Percentiles rank a stretch among this genome's conserved stretches.
Evolutionary conservation across 2,113 vertebrate species (phyloP).

Genomic region (Colossoma macropomum): DNA sequence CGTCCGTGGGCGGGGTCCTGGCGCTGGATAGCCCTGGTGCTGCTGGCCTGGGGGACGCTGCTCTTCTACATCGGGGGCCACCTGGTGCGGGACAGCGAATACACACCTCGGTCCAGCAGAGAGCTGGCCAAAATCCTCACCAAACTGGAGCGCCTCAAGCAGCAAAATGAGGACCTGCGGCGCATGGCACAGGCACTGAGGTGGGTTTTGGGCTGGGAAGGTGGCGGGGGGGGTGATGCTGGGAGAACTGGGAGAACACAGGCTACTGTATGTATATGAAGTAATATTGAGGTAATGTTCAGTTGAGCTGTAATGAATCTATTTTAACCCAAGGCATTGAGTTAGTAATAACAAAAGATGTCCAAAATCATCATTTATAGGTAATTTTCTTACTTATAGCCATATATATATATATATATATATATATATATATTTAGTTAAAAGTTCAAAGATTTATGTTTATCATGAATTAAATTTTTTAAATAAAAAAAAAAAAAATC

Average conservation of each 20-base stretch:
- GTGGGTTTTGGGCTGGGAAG: slow-evolving; percentile 67
- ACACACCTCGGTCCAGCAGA: slow-evolving; percentile 93
- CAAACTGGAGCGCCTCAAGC: slow-evolving; percentile 96
- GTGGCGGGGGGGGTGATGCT: background rate
- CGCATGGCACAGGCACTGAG: slow-evolving; percentile 97
- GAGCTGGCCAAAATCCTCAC: slow-evolving; percentile 98
- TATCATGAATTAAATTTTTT: no score
- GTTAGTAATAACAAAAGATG: no score
- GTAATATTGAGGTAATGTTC: no score
- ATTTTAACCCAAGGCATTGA: no score
- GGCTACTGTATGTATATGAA: background rate
- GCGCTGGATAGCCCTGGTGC: slow-evolving; percentile 99
- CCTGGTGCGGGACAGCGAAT: slow-evolving; percentile 94
- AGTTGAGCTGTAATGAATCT: no score
- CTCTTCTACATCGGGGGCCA: slow-evolving; percentile 98
- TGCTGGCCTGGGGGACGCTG: slow-evolving; percentile 97
- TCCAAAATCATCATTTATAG: no score
- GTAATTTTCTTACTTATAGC: no score
- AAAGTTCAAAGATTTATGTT: no score
- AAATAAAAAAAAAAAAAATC: no score
- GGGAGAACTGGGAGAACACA: background rate
- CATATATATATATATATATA: no score
- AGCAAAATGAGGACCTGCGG: slow-evolving; percentile 97
- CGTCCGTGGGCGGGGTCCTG: slow-evolving; percentile 98
- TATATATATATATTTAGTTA: no score